Base-by-base conservation (phyloP, 1,140 invertebrate species). In the Drosophila miranda region DNA sequence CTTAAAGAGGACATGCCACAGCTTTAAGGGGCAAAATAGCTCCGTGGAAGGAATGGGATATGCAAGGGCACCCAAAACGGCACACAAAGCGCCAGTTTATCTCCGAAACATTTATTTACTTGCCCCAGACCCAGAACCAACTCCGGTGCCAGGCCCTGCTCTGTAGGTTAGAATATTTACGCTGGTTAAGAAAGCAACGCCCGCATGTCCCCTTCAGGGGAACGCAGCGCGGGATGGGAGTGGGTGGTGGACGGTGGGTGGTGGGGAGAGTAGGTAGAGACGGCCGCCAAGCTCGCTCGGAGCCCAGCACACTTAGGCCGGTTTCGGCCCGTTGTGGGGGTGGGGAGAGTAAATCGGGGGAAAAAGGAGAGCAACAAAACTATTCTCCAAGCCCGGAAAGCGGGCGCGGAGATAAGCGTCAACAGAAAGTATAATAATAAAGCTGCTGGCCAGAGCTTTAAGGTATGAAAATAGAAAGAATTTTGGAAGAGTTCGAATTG, bases 61-160 rank as follows among this genome's bases (percentile, higher is more conserved):
- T 28, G 30, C 23, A 14, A 34, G 13, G 30, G 49, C 42, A 49
- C 8, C 55, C 50, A 9, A 73, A 75, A 66, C 74, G 71, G 58
- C 73, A 74, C 77, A 84, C 77, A 86, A 84, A 84, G 81, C 81
- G 51, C 74, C 68, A 61, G 81, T 84, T 84, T 84, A 86, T 84
- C 81, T 86, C 77, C 41, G 70, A 58, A 66, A 71, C 80, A 84
- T 84, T 84, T 84, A 86, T 84, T 84, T 86, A 86, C 80, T 84
- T 59, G 64, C 63, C 69, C 44, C 52, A 42, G 16, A 38, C 67
- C 23, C 57, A 26, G 28, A n/a, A 21, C 60, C 60, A 30, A 8
- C 49, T 61, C 61, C 26, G 42, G 49, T 38, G 54, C 21, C 30
- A 41, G 28, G 16, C n/a, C 46, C 16, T 7, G 28, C 42, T 43